A percentile compares a stretch with the other conserved stretches of the same genome.
Evolutionary conservation across 2,888 invertebrate genomes (phyloP).

Genomic region (Drosophila suboccidentalis): DNA sequence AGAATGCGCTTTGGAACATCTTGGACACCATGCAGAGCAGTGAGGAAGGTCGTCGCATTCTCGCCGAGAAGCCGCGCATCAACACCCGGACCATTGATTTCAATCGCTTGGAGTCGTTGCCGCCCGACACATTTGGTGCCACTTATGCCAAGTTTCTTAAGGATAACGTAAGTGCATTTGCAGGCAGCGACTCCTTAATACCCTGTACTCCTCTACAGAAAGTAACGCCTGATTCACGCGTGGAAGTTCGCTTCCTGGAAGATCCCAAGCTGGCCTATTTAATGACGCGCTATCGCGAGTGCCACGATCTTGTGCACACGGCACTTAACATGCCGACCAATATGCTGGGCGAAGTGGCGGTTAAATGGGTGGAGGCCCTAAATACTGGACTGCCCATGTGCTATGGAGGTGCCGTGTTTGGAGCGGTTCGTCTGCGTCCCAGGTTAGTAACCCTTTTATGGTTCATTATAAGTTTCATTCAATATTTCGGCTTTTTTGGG

Average conservation of each 20-base stretch:
- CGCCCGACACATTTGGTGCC: slow-evolving; percentile 93
- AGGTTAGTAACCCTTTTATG: slow-evolving; percentile 87
- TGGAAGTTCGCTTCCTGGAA: slow-evolving; percentile 95
- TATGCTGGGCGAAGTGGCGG: slow-evolving; percentile 96
- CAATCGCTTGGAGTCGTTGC: slow-evolving; percentile 89
- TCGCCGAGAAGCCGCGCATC: slow-evolving; percentile 93
- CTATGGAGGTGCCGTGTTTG: slow-evolving; percentile 95
- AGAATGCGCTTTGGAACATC: slow-evolving; percentile 90
- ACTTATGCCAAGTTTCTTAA: slow-evolving; percentile 94
- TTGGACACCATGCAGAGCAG: slow-evolving; percentile 91
- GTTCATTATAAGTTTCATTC: background rate
- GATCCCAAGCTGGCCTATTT: slow-evolving; percentile 96
- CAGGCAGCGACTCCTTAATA: background rate
- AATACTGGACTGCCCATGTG: slow-evolving; percentile 99
- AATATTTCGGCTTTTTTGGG: slow-evolving; percentile 10
- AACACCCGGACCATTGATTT: slow-evolving; percentile 93
- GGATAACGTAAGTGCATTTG: slow-evolving; percentile 87
- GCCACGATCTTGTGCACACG: slow-evolving; percentile 97
- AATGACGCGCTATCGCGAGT: slow-evolving; percentile 98
- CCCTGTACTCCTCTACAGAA: slow-evolving; percentile 83
- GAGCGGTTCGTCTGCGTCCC: slow-evolving; percentile 93
- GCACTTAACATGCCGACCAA: slow-evolving; percentile 96
- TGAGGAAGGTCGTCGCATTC: slow-evolving; percentile 91
- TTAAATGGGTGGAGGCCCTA: slow-evolving; percentile 99
- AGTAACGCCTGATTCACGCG: slow-evolving; percentile 96